phyloP scores from a whole-genome alignment of 1,140 invertebrate genomes.

The Euwallacea similis region DNA sequence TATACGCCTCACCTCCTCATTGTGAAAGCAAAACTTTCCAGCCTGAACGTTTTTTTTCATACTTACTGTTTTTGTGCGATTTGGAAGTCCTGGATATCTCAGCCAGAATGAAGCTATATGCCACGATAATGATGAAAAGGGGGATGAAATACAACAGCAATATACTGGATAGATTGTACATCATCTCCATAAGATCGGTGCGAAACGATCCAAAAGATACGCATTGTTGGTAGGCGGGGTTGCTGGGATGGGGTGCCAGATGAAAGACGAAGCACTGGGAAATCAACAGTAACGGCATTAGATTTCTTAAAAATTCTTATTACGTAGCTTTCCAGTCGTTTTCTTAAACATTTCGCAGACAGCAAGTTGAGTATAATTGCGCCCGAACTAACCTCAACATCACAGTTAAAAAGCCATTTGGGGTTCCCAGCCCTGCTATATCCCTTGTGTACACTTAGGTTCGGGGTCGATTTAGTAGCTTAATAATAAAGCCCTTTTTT shows the following conservation, averaged over 20 bases:
- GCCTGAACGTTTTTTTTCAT: too few species aligned
- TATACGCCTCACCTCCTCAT: too few species aligned
- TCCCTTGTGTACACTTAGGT: too few species aligned
- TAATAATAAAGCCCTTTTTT: too few species aligned
- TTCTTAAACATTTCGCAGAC: too few species aligned
- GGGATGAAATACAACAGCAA: conserved; percentile 77
- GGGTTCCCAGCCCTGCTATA: too few species aligned
- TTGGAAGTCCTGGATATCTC: conserved; percentile 73
- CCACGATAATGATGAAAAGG: conserved; percentile 70
- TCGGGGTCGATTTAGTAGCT: too few species aligned
- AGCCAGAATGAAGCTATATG: conserved; percentile 73
- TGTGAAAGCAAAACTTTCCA: conserved; percentile 8
- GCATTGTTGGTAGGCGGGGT: conserved; percentile 72
- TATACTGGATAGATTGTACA: conserved; percentile 77
- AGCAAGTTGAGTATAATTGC: too few species aligned
- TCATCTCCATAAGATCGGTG: conserved; percentile 62
- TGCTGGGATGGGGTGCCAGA: conserved; percentile 66
- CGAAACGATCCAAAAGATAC: conserved; percentile 76
- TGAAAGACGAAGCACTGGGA: conserved; percentile 77
- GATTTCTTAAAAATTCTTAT: background rate
- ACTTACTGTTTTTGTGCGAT: conserved; percentile 50
- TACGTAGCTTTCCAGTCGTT: too few species aligned
- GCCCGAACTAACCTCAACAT: too few species aligned
- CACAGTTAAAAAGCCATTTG: too few species aligned
- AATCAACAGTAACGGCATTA: conserved; percentile 30